A percentile compares a stretch with the other conserved stretches of the same genome.
These are phyloP conservation scores for Bombylius discolor DNA, from an alignment of 2,888 invertebrate species.

Conservation along the genomic window DNA sequence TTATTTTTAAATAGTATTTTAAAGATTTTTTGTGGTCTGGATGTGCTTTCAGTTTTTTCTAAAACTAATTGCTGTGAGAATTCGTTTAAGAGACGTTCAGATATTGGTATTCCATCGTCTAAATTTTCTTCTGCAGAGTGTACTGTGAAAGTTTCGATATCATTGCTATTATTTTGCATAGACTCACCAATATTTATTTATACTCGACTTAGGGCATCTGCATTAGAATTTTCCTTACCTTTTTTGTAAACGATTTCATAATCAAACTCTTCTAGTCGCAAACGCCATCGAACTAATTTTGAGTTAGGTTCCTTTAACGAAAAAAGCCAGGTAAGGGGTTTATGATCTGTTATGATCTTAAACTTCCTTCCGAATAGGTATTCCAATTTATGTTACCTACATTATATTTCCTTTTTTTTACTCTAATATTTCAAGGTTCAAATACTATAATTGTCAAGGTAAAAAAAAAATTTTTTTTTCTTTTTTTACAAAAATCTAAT, in stretches of 20 bases:
- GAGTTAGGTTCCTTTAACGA: slow-evolving; percentile 2
- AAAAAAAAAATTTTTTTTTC: too few relatives aligned
- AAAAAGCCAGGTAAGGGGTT: slow-evolving; percentile 12
- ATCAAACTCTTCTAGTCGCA: slow-evolving; percentile 15
- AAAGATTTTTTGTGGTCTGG: neutral
- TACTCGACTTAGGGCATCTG: neutral
- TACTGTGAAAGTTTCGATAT: neutral
- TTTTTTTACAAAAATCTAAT: too few relatives aligned
- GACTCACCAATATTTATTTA: slow-evolving; percentile 2
- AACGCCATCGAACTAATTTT: slow-evolving; percentile 9
- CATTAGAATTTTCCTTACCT: neutral
- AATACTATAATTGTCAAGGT: too few relatives aligned
- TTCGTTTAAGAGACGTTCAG: neutral
- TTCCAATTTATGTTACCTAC: too few relatives aligned
- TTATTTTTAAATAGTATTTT: too few relatives aligned
- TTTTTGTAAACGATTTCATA: slow-evolving; percentile 10
- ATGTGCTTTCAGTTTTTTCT: neutral
- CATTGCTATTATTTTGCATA: neutral
- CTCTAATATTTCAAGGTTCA: too few relatives aligned
- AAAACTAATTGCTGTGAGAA: neutral
- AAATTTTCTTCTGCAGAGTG: slow-evolving; percentile 1
- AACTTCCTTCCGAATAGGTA: slow-evolving; percentile 20
- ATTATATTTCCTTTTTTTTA: too few relatives aligned
- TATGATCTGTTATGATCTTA: slow-evolving; percentile 21
- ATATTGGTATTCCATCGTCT: neutral